A percentile compares a stretch with the other conserved stretches of the same genome.
These are phyloP conservation scores for Nematolebias whitei DNA, from an alignment of 2,113 vertebrate genomes.

Conservation along the genomic window DNA sequence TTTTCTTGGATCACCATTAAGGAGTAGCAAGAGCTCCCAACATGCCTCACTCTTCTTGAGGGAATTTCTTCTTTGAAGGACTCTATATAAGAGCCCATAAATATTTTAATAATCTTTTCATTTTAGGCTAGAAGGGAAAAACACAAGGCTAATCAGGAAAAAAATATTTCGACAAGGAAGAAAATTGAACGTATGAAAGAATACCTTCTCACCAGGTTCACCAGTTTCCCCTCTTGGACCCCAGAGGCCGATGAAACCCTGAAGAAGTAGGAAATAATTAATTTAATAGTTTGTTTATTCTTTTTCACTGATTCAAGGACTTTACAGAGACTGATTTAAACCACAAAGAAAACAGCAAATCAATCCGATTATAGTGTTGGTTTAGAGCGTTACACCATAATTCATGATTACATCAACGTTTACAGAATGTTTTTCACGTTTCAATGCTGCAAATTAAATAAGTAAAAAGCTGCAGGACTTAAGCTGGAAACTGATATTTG, in stretches of 20 bases:
- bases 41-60: background rate
- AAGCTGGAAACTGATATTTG: background rate
- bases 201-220: slow-evolving; percentile 85
- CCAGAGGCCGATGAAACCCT: slow-evolving; percentile 83
- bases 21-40: too few relatives aligned
- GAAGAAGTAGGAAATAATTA: background rate
- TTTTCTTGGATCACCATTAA: too few relatives aligned
- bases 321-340: too few relatives aligned
- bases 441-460: too few relatives aligned
- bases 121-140: background rate
- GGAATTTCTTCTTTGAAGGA: too few relatives aligned
- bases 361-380: too few relatives aligned
- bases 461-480: too few relatives aligned
- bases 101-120: background rate
- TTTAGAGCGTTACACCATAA: too few relatives aligned
- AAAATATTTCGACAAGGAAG: background rate
- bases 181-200: background rate
- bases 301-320: background rate
- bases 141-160: background rate
- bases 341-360: too few relatives aligned
- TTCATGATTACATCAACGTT: too few relatives aligned
- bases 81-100: background rate
- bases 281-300: background rate
- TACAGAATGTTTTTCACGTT: too few relatives aligned
- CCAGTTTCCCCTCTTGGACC: slow-evolving; percentile 82